These are phyloP conservation scores for Anser cygnoides DNA, from an alignment of 2,113 vertebrate species.

Conservation along the genomic window DNA sequence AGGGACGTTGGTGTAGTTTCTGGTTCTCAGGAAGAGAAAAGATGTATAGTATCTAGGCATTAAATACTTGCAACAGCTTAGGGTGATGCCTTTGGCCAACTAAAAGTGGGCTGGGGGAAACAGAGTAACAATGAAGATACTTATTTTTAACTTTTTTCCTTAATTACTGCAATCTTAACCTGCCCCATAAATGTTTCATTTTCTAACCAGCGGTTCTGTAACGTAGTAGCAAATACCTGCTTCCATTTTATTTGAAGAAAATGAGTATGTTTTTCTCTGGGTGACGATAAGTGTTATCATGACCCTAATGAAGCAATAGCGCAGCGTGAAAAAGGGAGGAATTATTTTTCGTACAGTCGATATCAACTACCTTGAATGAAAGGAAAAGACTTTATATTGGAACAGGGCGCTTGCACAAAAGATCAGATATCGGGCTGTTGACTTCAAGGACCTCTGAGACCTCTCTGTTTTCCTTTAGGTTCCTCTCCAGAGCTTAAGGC, in stretches of 20 bases:
- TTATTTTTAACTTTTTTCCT: background rate
- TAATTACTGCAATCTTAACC: background rate
- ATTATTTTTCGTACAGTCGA: background rate
- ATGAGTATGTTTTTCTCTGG: background rate
- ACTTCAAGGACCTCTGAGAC: background rate
- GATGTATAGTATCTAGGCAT: background rate
- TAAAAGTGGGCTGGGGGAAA: background rate
- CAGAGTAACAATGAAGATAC: background rate
- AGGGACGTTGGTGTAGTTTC: background rate
- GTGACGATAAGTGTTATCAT: rapidly evolving
- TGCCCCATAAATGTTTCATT: background rate
- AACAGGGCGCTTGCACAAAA: background rate
- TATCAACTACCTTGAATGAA: background rate
- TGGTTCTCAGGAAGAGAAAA: background rate
- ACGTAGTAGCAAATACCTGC: background rate
- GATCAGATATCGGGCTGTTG: background rate
- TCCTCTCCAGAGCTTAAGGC: background rate
- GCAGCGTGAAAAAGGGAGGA: background rate
- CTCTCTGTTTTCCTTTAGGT: background rate
- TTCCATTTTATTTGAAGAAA: too few species aligned
- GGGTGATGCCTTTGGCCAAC: background rate
- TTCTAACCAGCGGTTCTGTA: background rate
- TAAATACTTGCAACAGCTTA: background rate
- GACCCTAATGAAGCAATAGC: background rate
- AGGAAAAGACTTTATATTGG: background rate